Base-by-base conservation (phyloP, 2,888 invertebrate genomes). In the Luperina nickerlii region DNA sequence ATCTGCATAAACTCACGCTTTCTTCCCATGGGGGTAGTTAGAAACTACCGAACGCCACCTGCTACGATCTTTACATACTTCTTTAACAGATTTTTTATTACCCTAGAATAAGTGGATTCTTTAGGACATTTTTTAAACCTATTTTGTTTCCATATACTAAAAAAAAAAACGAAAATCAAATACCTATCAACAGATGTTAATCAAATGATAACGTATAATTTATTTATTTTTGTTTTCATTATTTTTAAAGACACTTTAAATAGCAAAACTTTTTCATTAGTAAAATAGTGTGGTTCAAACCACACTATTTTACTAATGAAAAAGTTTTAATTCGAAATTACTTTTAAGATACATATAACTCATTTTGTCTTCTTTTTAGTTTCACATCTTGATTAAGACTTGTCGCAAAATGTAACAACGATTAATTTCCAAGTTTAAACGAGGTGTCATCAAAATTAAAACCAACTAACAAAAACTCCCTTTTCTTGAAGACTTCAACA, bases 391-490 rank as follows among this genome's bases (percentile, higher is more conserved):
- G 9, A 32, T 15, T 3, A 51, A 24, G 24, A 1, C 51, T 54
- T 32, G 27, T 15, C 15, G 2, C 9, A 24, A 57, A 71, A 54
- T 38, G 15, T 54, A 9, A 70, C 9, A 32, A 51, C 24, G 5
- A 45, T n/a, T n/a, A 66, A 42, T 20, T 18, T 20, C 45, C 6
- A 73, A 78, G 18, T 48, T 27, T 38, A 27, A 60, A 60, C 38
- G 6, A 57, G 18, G 38, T 45, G 38, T 27, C 38, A 68, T 68
- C 42, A 45, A 78, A 70, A 68, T 79, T 27, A 63, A 80, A 80
- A 62, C 18, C 7, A 42, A 27, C 18, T 67, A 62, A 24, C 27
- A 68, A 77, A 74, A 76, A 54, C 27, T 38, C 24, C 20, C 15
- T 63, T 65, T 81, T 27, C 45, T 51, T n/a, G 3, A 62, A 51